Evolutionary conservation across 2,113 vertebrate genomes (phyloP).

Genomic region (Rhynchomys soricoides): DNA sequence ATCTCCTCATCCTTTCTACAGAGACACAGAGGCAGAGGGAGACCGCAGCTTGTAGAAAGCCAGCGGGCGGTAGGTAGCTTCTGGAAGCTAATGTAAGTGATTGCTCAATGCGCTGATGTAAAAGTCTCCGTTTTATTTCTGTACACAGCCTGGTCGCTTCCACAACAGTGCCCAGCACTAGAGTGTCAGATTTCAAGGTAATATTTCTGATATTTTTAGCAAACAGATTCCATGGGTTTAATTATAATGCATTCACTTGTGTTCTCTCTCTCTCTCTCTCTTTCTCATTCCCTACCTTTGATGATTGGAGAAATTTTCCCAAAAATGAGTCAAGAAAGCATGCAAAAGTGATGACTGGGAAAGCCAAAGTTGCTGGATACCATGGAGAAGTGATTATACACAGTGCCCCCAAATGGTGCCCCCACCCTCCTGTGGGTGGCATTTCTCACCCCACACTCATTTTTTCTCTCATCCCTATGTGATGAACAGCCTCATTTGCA

Average conservation of each 20-base stretch:
- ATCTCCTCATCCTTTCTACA: neutral
- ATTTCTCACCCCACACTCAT: neutral
- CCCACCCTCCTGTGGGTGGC: accelerated
- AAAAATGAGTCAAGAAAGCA: neutral
- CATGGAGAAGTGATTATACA: accelerated
- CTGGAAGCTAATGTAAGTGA: neutral
- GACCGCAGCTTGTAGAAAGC: neutral
- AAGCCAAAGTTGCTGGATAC: neutral
- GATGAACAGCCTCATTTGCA: neutral
- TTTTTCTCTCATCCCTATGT: neutral
- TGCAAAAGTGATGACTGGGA: neutral
- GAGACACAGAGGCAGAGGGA: slow-evolving; percentile 20
- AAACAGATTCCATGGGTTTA: slow-evolving; percentile 30
- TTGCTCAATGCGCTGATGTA: neutral
- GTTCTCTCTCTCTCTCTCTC: neutral
- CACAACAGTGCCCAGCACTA: neutral
- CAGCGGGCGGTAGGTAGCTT: neutral
- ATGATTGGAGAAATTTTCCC: neutral
- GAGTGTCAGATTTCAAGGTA: slow-evolving; percentile 53
- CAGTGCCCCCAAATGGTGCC: accelerated
- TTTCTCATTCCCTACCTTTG: neutral
- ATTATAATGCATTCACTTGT: neutral
- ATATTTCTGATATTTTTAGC: slow-evolving; percentile 54
- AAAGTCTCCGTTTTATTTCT: slow-evolving; percentile 22
- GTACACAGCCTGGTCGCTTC: neutral